A percentile compares a stretch with the other conserved stretches of the same genome.
phyloP scores from a whole-genome alignment of 2,797 vertebrate species.

The Oreochromis grahami region DNA sequence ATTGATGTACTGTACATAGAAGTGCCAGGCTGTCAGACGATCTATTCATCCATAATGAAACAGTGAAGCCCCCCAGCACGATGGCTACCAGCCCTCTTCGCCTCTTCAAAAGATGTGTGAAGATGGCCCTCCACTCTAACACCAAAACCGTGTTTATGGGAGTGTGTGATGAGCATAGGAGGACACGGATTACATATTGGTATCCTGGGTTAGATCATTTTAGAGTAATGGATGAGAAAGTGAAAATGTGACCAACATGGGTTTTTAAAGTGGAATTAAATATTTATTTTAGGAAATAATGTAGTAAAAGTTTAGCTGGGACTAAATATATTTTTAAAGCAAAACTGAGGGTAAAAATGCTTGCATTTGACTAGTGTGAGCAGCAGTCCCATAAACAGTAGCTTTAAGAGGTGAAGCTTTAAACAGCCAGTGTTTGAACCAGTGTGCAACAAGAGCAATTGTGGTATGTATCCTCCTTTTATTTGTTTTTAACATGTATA shows the following conservation, averaged over 20 bases:
- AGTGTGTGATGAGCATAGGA: not conserved
- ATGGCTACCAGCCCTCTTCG: slow-evolving; percentile 8
- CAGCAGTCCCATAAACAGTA: not conserved
- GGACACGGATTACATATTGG: not conserved
- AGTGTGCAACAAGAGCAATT: not conserved
- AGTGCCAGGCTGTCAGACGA: slow-evolving; percentile 22
- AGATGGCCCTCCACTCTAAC: slow-evolving; percentile 2
- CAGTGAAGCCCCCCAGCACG: not conserved
- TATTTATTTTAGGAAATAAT: not conserved
- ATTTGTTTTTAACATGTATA: not conserved
- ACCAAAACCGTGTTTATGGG: slow-evolving; percentile 6
- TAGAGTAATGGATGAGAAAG: not conserved
- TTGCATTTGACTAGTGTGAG: not conserved
- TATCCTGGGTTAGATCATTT: not conserved
- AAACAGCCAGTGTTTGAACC: not conserved
- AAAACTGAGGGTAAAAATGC: not conserved
- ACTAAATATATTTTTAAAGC: not conserved
- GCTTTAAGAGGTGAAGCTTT: not conserved
- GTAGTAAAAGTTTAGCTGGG: not conserved
- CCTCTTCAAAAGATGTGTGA: slow-evolving; percentile 49
- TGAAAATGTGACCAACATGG: not conserved
- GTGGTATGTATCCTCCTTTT: not conserved
- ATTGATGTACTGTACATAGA: not conserved
- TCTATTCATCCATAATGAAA: slow-evolving; percentile 61
- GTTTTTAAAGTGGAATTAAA: not conserved